These are phyloP conservation scores for Caradrina kadenii DNA, from an alignment of 2,888 invertebrate genomes.

Conservation along the genomic window DNA sequence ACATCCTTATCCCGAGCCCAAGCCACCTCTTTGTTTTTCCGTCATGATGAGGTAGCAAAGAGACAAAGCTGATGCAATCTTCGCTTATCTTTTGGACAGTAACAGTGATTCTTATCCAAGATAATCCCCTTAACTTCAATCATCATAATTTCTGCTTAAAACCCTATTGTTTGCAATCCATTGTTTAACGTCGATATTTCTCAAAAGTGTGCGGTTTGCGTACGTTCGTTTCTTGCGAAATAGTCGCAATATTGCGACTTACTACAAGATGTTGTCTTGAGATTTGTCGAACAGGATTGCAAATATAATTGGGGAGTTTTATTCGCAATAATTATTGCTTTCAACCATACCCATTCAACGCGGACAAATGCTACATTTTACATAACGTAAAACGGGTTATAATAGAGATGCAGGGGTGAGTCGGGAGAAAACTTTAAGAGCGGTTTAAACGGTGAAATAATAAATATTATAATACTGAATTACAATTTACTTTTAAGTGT, in stretches of 20 bases:
- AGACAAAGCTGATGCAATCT: background rate
- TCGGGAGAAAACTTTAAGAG: too few relatives aligned
- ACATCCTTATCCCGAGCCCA: too few relatives aligned
- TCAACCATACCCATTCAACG: too few relatives aligned
- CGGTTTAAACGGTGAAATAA: too few relatives aligned
- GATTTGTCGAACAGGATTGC: slow-evolving; percentile 4
- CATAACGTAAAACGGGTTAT: too few relatives aligned
- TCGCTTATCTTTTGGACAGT: background rate
- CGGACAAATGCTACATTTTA: too few relatives aligned
- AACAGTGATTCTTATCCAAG: background rate
- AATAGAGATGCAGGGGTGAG: too few relatives aligned
- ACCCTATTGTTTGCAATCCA: slow-evolving; percentile 21
- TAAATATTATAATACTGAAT: too few relatives aligned
- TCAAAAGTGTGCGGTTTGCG: slow-evolving; percentile 8
- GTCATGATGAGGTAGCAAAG: background rate
- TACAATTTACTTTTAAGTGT: too few relatives aligned
- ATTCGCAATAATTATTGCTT: too few relatives aligned
- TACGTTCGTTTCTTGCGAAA: background rate
- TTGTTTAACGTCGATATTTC: slow-evolving; percentile 22
- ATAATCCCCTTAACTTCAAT: slow-evolving; percentile 9
- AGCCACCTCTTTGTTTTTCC: too few relatives aligned
- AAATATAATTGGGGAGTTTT: background rate
- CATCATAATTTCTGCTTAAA: slow-evolving; percentile 32
- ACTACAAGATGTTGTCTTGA: background rate
- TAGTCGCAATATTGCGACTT: background rate